Base-by-base conservation (phyloP, 1,140 invertebrate genomes). In the Pogonomyrmex californicus region DNA sequence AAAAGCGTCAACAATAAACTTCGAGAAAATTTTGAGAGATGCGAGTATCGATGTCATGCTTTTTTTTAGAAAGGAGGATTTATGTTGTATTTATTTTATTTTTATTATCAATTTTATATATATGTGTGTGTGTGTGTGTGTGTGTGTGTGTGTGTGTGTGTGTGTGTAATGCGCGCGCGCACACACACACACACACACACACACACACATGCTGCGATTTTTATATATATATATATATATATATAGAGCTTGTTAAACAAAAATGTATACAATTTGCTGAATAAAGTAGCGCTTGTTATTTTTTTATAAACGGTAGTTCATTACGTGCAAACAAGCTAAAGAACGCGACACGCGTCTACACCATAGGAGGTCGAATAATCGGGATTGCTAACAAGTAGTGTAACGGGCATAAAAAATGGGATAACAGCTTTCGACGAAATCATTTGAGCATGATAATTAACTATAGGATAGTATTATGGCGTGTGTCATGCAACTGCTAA, bases 321-420 rank as follows among this genome's bases (percentile, higher is more conserved):
- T 94, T 94, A 94, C 41, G 87, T 73, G 36, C 23, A 54, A 87
- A 78, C 68, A 65, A 73, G 54, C 56, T 63, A 58, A 36, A 91
- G 88, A 87, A 85, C 86, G 66, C 81, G 93, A 75, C 89, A 90
- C 91, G 92, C 91, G 93, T 88, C 91, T 91, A 81, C 93, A 66
- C 94, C 86, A 60, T 93, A 90, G 94, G 94, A 92, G 94, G 94
- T 91, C 89, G 68, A 49, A 86, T 91, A 83, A 85, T 78, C 81
- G 60, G 88, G 87, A 92, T 91, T 87, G 90, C 91, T 94, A 94
- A 92, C 92, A 93, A 94, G 92, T 93, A 93, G 91, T 90, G 89
- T 93, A 94, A 94, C 91, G 65, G 90, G 87, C 90, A 86, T 88
- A 88, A 91, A 89, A 87, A 91, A 87, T 81, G 70, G 88, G 86